Conservation (phyloP, 53 echinoderm and acorn worm genomes). For the Arbacia lixula region DNA sequence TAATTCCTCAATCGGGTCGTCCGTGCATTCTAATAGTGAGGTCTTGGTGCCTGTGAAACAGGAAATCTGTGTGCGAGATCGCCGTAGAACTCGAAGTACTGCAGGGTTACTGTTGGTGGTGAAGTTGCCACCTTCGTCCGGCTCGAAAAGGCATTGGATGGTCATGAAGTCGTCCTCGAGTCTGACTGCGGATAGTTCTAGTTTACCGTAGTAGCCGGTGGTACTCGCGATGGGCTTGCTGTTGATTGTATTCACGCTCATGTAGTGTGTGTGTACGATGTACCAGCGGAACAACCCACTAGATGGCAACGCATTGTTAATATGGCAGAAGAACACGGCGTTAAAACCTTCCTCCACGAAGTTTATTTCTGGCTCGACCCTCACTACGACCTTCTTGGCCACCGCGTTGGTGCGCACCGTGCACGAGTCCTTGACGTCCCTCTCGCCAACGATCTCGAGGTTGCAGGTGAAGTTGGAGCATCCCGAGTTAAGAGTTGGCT, state of each 20-base stretch:
- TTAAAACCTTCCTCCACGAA: conserved; percentile 46
- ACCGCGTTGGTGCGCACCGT: background rate
- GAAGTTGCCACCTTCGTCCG: conserved; percentile 7
- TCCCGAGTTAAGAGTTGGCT: background rate
- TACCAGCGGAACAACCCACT: conserved; percentile 43
- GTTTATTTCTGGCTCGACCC: conserved; percentile 32
- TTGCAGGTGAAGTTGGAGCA: conserved; percentile 47
- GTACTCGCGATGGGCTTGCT: conserved; percentile 42
- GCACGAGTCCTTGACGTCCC: conserved; percentile 20
- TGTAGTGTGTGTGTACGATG: conserved; percentile 25
- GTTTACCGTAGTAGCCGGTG: conserved; percentile 36
- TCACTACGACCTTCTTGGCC: background rate
- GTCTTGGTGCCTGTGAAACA: conserved; percentile 2
- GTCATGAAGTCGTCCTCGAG: conserved; percentile 37
- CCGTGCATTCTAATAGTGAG: conserved; percentile 28
- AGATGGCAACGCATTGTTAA: conserved; percentile 18
- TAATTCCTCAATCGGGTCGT: background rate
- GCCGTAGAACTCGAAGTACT: conserved; percentile 30
- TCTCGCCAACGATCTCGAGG: conserved; percentile 36
- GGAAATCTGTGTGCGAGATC: conserved; percentile 34
- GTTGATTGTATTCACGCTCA: conserved; percentile 30
- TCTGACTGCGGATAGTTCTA: conserved; percentile 18
- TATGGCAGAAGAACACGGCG: conserved; percentile 45
- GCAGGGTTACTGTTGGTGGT: conserved; percentile 30
- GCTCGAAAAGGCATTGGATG: conserved; percentile 29